Conservation (phyloP, 2,888 invertebrate genomes). For the Coelogynopora nodosa region DNA sequence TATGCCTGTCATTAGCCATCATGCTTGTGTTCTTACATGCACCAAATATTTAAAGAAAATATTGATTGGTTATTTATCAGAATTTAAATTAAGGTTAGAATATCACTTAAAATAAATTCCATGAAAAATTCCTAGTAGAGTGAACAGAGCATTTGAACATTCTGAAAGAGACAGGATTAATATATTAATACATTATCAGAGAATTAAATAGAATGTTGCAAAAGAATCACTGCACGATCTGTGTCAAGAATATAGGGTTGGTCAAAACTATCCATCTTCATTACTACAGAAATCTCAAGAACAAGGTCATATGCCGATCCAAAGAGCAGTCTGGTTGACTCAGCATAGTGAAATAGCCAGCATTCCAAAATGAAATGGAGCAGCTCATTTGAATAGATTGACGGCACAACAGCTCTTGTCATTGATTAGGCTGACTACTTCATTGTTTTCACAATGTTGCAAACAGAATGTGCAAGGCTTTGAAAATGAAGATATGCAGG, state of each 20-base stretch:
- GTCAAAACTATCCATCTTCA: neutral
- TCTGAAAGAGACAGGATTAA: neutral
- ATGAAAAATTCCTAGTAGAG: neutral
- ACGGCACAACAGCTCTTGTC: neutral
- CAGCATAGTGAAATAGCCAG: neutral
- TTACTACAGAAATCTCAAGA: neutral
- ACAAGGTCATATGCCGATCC: neutral
- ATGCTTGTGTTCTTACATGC: neutral
- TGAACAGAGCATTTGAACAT: neutral
- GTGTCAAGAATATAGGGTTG: neutral
- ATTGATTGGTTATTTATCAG: neutral
- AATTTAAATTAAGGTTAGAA: neutral
- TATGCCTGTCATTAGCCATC: neutral
- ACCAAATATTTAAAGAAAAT: neutral
- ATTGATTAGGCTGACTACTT: neutral
- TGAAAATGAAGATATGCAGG: neutral
- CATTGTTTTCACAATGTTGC: neutral
- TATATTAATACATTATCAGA: neutral
- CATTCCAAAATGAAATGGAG: neutral
- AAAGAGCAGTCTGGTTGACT: neutral
- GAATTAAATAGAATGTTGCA: neutral
- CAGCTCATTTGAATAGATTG: neutral
- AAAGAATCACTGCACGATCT: neutral
- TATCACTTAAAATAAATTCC: neutral
- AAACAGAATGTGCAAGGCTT: neutral